Percentiles rank a stretch among this genome's conserved stretches.
Evolutionary conservation across 1,140 invertebrate species (phyloP).

Genomic region (Apocrypta bakeri): DNA sequence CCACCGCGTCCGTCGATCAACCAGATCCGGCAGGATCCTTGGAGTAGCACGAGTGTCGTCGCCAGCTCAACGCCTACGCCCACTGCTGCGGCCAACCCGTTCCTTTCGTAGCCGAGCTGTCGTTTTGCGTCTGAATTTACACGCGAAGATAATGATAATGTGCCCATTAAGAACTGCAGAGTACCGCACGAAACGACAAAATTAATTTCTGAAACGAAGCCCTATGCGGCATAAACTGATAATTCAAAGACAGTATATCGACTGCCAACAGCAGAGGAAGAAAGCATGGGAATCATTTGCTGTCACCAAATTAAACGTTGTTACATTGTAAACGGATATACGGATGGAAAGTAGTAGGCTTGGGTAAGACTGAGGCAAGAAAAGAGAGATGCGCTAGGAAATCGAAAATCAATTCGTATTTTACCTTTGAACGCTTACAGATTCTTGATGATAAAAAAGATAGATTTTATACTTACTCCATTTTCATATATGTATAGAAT

Average conservation of each 20-base stretch:
- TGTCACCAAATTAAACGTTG: background rate
- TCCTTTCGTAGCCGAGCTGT: constrained; percentile 69
- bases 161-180: background rate
- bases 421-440: constrained; percentile 48
- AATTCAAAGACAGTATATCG: constrained; percentile 16
- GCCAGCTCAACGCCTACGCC: constrained; percentile 64
- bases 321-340: background rate
- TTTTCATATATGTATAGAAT: constrained; percentile 47
- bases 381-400: background rate
- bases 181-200: background rate
- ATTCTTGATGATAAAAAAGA: constrained; percentile 39
- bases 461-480: constrained; percentile 50
- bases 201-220: constrained; percentile 38
- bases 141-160: background rate
- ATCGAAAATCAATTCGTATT: constrained; percentile 44
- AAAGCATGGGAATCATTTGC: background rate
- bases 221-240: constrained; percentile 34
- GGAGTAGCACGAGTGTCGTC: constrained; percentile 65
- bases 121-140: background rate
- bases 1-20: constrained; percentile 73
- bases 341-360: background rate
- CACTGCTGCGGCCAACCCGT: constrained; percentile 71
- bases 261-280: background rate
- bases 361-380: background rate
- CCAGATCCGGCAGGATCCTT: constrained; percentile 74